Evolutionary conservation across 2,888 invertebrate species (phyloP).

Genomic region (Baronia brevicornis): DNA sequence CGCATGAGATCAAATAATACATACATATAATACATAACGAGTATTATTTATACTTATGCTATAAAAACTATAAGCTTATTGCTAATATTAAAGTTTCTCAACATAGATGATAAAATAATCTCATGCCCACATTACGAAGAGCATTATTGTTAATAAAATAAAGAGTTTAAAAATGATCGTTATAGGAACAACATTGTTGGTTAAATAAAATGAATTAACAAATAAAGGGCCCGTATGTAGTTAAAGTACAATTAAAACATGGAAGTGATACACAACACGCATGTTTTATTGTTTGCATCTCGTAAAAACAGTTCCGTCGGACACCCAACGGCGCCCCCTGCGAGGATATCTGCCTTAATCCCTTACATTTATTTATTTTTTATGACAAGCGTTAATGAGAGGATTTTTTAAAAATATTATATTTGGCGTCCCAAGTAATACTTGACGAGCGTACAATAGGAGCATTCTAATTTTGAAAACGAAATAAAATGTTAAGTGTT

Average conservation of each 20-base stretch:
- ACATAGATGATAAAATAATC: too few relatives aligned
- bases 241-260: slow-evolving; percentile 45
- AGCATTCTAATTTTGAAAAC: slow-evolving; percentile 28
- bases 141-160: too few relatives aligned
- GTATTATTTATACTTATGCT: too few relatives aligned
- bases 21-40: too few relatives aligned
- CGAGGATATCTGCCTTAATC: slow-evolving; percentile 59
- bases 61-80: too few relatives aligned
- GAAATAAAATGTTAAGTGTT: slow-evolving; percentile 30
- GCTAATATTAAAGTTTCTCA: too few relatives aligned
- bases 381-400: slow-evolving; percentile 55
- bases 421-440: slow-evolving; percentile 34
- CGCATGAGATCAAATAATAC: too few relatives aligned
- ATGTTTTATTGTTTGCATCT: slow-evolving; percentile 54
- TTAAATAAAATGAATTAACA: too few relatives aligned
- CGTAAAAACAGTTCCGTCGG: slow-evolving; percentile 51
- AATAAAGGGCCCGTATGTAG: slow-evolving; percentile 44
- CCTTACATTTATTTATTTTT: slow-evolving; percentile 63
- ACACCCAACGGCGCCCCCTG: slow-evolving; percentile 44
- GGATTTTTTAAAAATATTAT: slow-evolving; percentile 38
- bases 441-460: too few relatives aligned
- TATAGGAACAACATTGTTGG: too few relatives aligned
- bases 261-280: slow-evolving; percentile 35
- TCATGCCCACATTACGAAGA: too few relatives aligned
- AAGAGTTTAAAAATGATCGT: too few relatives aligned